These are phyloP conservation scores for Cremastinae sp. DNA, from an alignment of 2,888 invertebrate genomes.

Conservation along the genomic window DNA sequence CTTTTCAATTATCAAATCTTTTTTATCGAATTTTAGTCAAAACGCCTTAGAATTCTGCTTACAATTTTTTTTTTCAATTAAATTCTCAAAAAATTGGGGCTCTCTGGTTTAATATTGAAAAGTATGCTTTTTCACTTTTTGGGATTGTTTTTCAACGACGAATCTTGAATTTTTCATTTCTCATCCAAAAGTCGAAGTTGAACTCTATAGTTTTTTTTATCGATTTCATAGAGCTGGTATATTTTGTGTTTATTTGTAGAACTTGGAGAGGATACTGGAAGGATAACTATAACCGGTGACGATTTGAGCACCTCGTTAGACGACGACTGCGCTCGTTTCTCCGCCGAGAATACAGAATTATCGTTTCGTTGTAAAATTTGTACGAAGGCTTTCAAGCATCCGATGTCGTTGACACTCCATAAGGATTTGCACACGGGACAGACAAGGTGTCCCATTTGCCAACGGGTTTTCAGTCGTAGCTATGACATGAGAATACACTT, in stretches of 20 bases:
- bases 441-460: slow-evolving; percentile 85
- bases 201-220: background rate
- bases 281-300: slow-evolving; percentile 69
- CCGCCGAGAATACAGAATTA: slow-evolving; percentile 81
- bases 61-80: too few relatives aligned
- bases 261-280: slow-evolving; percentile 70
- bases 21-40: too few relatives aligned
- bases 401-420: slow-evolving; percentile 84
- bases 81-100: slow-evolving; percentile 9
- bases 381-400: slow-evolving; percentile 85
- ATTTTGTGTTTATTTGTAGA: slow-evolving; percentile 77
- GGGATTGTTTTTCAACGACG: background rate
- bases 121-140: background rate
- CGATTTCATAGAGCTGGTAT: slow-evolving; percentile 45
- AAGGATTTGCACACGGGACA: slow-evolving; percentile 85
- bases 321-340: slow-evolving; percentile 73
- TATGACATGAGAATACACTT: slow-evolving; percentile 85
- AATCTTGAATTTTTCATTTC: background rate
- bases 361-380: slow-evolving; percentile 85
- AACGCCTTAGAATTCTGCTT: too few relatives aligned
- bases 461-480: slow-evolving; percentile 84
- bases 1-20: too few relatives aligned
- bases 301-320: slow-evolving; percentile 73
- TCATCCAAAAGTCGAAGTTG: background rate
- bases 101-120: slow-evolving; percentile 12